These are phyloP conservation scores for Andrena bucephala DNA, from an alignment of 2,888 invertebrate genomes.

Conservation along the genomic window DNA sequence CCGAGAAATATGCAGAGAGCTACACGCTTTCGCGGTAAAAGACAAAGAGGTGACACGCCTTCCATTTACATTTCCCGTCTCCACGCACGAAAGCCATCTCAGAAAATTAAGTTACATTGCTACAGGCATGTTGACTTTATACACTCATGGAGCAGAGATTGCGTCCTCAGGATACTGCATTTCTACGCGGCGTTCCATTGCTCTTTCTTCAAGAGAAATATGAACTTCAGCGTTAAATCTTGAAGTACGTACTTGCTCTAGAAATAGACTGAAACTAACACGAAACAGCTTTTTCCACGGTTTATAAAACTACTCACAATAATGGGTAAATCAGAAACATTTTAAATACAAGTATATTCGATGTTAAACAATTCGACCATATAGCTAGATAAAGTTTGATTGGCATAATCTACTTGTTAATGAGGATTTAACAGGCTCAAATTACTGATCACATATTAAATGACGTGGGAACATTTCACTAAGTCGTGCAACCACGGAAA, in stretches of 20 bases:
- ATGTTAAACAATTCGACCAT: too few species aligned
- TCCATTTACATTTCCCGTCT: not conserved
- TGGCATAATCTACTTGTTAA: not conserved
- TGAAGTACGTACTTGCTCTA: not conserved
- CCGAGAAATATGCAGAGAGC: not conserved
- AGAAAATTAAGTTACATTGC: slow-evolving; percentile 7
- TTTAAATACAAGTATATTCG: not conserved
- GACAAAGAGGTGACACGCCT: not conserved
- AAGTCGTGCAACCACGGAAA: not conserved
- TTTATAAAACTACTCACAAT: not conserved
- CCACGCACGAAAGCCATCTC: not conserved
- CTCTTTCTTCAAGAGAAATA: not conserved
- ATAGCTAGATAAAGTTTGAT: not conserved
- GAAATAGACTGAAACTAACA: not conserved
- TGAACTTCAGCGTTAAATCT: not conserved
- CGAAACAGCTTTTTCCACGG: not conserved
- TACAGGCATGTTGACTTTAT: not conserved
- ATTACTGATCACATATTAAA: not conserved
- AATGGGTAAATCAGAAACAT: not conserved
- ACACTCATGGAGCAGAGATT: not conserved
- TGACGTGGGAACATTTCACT: not conserved
- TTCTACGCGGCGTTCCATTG: not conserved
- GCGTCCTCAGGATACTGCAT: not conserved
- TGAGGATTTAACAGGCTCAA: not conserved
- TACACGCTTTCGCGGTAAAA: not conserved